Conservation (phyloP, 1,140 invertebrate genomes). For the Zaprionus inermis region DNA sequence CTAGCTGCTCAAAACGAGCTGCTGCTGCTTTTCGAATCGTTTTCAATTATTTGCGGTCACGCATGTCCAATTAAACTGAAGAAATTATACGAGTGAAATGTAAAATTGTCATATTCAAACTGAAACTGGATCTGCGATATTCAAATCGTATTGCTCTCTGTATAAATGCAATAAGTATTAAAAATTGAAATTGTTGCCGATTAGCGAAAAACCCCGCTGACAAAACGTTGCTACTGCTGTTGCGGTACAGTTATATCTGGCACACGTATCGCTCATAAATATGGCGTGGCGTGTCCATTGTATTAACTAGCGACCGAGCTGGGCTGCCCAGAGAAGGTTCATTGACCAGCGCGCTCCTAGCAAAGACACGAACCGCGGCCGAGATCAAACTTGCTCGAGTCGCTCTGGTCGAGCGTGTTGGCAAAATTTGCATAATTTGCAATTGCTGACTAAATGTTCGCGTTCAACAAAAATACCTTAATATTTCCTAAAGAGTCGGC, state of each 20-base stretch:
- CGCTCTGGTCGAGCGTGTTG: slow-evolving; percentile 15
- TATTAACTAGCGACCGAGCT: slow-evolving; percentile 26
- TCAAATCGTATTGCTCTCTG: neutral
- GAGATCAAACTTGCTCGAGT: slow-evolving; percentile 20
- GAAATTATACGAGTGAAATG: slow-evolving; percentile 7
- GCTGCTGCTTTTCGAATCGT: slow-evolving; percentile 34
- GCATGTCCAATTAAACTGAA: slow-evolving; percentile 52
- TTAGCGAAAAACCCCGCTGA: slow-evolving; percentile 28
- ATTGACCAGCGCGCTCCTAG: slow-evolving; percentile 53
- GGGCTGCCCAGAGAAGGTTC: slow-evolving; percentile 32
- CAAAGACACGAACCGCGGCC: slow-evolving; percentile 39
- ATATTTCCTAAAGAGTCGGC: slow-evolving; percentile 50
- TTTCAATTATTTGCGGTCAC: slow-evolving; percentile 50
- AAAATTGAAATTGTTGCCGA: slow-evolving; percentile 6
- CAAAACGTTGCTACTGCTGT: slow-evolving; percentile 9
- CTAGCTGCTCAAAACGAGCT: no score
- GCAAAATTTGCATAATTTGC: slow-evolving; percentile 73
- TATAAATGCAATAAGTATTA: neutral
- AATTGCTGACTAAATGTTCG: slow-evolving; percentile 55
- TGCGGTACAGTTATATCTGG: slow-evolving; percentile 15
- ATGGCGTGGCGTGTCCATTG: slow-evolving; percentile 68
- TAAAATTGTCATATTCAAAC: slow-evolving; percentile 4
- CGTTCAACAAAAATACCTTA: slow-evolving; percentile 44
- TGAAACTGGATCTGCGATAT: neutral
- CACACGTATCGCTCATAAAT: slow-evolving; percentile 53